Conservation (phyloP, 2,113 vertebrate species). For the Nothobranchius kuhntae region DNA sequence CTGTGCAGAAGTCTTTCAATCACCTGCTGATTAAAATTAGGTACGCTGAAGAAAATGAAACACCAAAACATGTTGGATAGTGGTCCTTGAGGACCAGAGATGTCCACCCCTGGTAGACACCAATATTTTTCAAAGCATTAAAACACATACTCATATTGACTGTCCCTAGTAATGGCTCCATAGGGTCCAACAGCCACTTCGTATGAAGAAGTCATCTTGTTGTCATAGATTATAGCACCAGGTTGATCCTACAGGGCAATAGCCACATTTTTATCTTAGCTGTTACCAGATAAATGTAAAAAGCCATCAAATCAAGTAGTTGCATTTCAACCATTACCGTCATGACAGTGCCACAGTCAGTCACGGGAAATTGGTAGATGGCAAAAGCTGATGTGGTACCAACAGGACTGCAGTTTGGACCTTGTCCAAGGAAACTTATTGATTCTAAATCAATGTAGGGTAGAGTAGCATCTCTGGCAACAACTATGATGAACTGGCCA, state of each 20-base stretch:
- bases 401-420: slow-evolving; percentile 28
- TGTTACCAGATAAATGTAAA: neutral
- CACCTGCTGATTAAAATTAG: too few species aligned
- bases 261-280: neutral
- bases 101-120: neutral
- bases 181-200: slow-evolving; percentile 55
- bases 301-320: neutral
- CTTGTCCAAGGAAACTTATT: slow-evolving; percentile 31
- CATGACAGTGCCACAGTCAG: slow-evolving; percentile 55
- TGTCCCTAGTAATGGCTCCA: slow-evolving; percentile 74
- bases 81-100: too few species aligned
- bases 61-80: too few species aligned
- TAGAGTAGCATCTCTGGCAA: slow-evolving; percentile 61
- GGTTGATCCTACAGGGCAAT: slow-evolving; percentile 57
- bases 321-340: slow-evolving; percentile 32
- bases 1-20: too few species aligned
- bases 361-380: slow-evolving; percentile 71
- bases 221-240: slow-evolving; percentile 67
- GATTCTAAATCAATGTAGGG: slow-evolving; percentile 55
- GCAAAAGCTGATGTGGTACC: slow-evolving; percentile 56
- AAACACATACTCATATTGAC: slow-evolving; percentile 58
- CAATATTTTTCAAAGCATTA: slow-evolving; percentile 1
- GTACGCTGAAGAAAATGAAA: too few species aligned
- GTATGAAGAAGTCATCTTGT: slow-evolving; percentile 61
- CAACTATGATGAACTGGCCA: slow-evolving; percentile 66